Evolutionary conservation across 2,113 vertebrate genomes (phyloP).

Genomic region (Canis aureus): DNA sequence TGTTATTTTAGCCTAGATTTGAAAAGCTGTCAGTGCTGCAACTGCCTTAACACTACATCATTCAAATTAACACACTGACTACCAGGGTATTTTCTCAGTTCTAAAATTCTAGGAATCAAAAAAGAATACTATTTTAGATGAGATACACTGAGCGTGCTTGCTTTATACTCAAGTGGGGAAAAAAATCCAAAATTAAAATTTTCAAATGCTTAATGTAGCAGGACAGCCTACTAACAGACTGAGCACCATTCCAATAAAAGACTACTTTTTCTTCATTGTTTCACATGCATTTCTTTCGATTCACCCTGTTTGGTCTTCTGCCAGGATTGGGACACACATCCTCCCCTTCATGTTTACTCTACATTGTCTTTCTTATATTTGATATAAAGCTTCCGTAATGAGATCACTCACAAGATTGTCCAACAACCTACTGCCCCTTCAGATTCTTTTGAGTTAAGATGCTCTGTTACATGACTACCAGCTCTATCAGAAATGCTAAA

Average conservation of each 20-base stretch:
- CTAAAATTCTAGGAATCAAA: conserved; percentile 81
- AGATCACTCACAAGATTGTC: neutral
- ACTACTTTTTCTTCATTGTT: neutral
- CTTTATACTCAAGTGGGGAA: conserved; percentile 32
- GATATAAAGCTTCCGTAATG: neutral
- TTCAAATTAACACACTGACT: conserved; percentile 74
- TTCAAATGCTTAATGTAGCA: conserved; percentile 46
- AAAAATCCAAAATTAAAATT: conserved; percentile 56
- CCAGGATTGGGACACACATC: neutral
- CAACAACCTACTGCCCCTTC: neutral
- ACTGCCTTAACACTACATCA: conserved; percentile 72
- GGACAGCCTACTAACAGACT: neutral
- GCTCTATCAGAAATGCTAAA: neutral
- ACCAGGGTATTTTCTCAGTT: conserved; percentile 76
- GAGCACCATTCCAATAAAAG: neutral
- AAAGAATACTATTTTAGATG: conserved; percentile 70
- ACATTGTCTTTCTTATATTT: neutral
- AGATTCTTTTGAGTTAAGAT: conserved; percentile 13
- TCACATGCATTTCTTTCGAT: neutral
- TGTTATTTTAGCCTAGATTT: conserved; percentile 75
- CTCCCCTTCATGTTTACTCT: neutral
- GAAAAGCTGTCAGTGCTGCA: conserved; percentile 76
- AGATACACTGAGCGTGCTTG: conserved; percentile 54
- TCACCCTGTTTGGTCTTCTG: neutral
- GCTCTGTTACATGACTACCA: neutral